phyloP scores from a whole-genome alignment of 2,113 vertebrate species.

The Misgurnus mizolepis region DNA sequence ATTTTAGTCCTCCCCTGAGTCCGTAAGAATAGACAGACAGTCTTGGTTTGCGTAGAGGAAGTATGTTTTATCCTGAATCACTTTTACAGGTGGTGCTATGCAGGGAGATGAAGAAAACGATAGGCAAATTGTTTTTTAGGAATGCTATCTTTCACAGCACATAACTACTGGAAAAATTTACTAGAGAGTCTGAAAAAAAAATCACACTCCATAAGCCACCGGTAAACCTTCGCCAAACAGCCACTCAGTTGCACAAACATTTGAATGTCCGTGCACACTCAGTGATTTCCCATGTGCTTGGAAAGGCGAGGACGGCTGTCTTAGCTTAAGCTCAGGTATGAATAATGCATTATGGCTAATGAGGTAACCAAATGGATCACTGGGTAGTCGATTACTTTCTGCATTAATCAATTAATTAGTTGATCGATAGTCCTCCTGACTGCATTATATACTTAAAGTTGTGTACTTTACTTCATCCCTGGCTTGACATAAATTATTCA shows the following conservation, averaged over 20 bases:
- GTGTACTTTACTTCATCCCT: constrained; percentile 61
- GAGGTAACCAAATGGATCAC: constrained; percentile 72
- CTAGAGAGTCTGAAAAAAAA: neutral
- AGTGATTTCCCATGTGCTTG: constrained; percentile 25
- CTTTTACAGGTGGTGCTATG: constrained; percentile 7
- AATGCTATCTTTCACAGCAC: neutral
- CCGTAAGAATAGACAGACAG: constrained; percentile 20
- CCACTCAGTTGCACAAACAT: neutral
- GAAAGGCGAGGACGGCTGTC: constrained; percentile 57
- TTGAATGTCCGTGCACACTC: neutral
- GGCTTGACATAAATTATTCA: constrained; percentile 72
- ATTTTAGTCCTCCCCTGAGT: constrained; percentile 29
- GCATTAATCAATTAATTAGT: constrained; percentile 81
- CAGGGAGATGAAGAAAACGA: constrained; percentile 32
- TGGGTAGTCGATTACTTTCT: constrained; percentile 71
- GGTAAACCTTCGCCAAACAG: neutral
- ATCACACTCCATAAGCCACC: neutral
- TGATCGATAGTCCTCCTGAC: constrained; percentile 76
- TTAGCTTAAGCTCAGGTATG: constrained; percentile 64
- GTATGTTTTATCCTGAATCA: constrained; percentile 4
- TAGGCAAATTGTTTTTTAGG: constrained; percentile 22
- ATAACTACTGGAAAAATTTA: neutral
- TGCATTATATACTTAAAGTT: constrained; percentile 73
- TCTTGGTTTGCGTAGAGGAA: constrained; percentile 25
- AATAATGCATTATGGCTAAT: constrained; percentile 79